Evolutionary conservation across 2,797 vertebrate genomes (phyloP).

Genomic region (Vespertilio murinus): DNA sequence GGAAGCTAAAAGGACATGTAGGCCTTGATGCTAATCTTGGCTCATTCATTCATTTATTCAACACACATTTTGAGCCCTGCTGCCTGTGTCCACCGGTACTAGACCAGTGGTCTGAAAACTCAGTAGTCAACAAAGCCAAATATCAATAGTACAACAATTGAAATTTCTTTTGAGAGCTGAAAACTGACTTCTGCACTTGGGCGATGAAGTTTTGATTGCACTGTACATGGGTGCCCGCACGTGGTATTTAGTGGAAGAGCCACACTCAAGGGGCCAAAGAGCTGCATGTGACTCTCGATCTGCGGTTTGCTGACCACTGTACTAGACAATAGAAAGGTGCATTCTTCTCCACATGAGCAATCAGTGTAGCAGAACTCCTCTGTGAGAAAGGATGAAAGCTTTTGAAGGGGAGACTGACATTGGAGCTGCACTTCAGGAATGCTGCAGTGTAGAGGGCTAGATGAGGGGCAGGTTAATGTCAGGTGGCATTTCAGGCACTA

Average conservation of each 20-base stretch:
- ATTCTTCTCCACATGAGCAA: background rate
- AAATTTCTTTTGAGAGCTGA: no score
- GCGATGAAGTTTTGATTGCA: no score
- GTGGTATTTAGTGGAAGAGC: no score
- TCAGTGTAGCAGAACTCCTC: background rate
- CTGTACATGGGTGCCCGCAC: no score
- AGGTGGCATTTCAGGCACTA: background rate
- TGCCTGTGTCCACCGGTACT: background rate
- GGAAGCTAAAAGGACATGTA: background rate
- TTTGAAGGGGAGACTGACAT: background rate
- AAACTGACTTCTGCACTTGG: no score
- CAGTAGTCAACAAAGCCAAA: no score
- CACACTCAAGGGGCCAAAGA: no score
- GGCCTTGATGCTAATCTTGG: background rate
- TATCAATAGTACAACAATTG: no score
- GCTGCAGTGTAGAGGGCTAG: background rate
- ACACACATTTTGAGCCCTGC: background rate
- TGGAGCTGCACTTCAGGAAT: background rate
- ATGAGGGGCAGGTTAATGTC: background rate
- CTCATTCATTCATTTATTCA: background rate
- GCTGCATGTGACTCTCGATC: no score
- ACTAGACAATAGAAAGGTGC: background rate
- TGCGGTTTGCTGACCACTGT: no score
- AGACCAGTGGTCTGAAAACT: no score
- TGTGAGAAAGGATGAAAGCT: background rate